Base-by-base conservation (phyloP, 2,113 vertebrate species). In the Otolemur garnettii region DNA sequence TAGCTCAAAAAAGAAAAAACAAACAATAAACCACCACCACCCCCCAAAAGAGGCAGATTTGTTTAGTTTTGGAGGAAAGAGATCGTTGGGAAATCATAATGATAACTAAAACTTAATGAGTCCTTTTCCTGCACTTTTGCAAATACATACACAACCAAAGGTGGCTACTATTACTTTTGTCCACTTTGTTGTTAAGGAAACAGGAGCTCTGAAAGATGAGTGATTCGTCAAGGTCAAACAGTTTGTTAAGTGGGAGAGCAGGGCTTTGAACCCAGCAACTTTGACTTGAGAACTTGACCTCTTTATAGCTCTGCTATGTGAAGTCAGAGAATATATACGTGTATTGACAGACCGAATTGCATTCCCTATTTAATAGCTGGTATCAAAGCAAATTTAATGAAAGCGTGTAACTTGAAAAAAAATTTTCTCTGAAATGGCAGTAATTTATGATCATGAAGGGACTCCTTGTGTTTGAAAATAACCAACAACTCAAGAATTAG, bases 401-500 rank as follows among this genome's bases (percentile, higher is more conserved):
- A 97, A 97, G 59, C 84, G 92, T 82, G 18, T 88, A 92, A 95
- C 89, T 93, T n/a, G 50, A 19, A 88, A 81, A 97, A 96, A 96
- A 91, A 90, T 90, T 50, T 50, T 42, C 60, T 97, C 92, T 95
- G 74, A 98, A 96, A 96, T 71, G 89, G 94, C 93, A 60, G 24
- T 88, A 79, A 92, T 83, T 95, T 97, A 90, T 71, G 96, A 95
- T 97, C 84, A 92, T 82, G 79, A 71, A 50, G 85, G 78, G 35
- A 62, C 93, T 80, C 78, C 64, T 81, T 68, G 26, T 81, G 62
- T 93, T 97, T 97, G 91, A 90, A 98, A 98, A 68, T 77, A 93
- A 92, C 95, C 97, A 79, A 91, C 91, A 94, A 96, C 96, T 96
- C 96, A 96, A 94, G 95, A 97, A 93, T 97, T 97, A 68, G 87